Conservation (phyloP, 2,888 invertebrate species). For the Trachelus stipa region DNA sequence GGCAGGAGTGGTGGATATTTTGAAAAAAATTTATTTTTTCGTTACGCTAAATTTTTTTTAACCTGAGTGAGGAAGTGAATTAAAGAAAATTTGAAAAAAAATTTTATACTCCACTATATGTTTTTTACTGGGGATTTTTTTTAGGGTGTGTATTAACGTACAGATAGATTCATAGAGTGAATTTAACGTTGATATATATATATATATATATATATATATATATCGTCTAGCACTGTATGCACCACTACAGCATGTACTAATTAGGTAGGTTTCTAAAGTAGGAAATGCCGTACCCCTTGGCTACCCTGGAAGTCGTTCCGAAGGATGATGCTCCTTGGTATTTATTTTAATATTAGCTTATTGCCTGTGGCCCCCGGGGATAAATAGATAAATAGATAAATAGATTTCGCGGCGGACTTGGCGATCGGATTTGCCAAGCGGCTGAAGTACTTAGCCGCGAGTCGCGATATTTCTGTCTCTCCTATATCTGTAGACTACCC, state of each 20-base stretch:
- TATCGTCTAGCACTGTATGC: not conserved
- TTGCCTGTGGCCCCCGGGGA: constrained; percentile 49
- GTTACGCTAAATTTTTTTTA: not conserved
- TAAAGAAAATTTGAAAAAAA: not conserved
- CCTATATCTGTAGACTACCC: constrained; percentile 18
- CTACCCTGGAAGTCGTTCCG: not conserved
- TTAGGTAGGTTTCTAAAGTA: not conserved
- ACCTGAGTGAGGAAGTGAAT: not conserved
- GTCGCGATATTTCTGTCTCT: constrained; percentile 16
- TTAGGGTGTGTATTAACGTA: not conserved
- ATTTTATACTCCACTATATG: not conserved
- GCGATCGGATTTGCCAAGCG: constrained; percentile 61
- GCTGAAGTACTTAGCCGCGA: constrained; percentile 43
- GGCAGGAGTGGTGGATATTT: not conserved
- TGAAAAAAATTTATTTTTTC: not conserved
- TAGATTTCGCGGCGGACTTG: constrained; percentile 56
- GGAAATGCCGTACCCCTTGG: not conserved
- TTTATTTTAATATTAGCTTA: constrained; percentile 65
- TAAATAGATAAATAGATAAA: constrained; percentile 63
- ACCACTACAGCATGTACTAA: not conserved
- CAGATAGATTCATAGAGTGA: not conserved
- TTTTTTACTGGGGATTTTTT: not conserved
- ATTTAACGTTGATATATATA: not conserved
- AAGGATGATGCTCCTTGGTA: constrained; percentile 25
- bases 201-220: not conserved